Evolutionary conservation across 2,113 vertebrate genomes (phyloP), one percentile per base, ranked within the genome.

Genomic region (Pavo muticus): DNA sequence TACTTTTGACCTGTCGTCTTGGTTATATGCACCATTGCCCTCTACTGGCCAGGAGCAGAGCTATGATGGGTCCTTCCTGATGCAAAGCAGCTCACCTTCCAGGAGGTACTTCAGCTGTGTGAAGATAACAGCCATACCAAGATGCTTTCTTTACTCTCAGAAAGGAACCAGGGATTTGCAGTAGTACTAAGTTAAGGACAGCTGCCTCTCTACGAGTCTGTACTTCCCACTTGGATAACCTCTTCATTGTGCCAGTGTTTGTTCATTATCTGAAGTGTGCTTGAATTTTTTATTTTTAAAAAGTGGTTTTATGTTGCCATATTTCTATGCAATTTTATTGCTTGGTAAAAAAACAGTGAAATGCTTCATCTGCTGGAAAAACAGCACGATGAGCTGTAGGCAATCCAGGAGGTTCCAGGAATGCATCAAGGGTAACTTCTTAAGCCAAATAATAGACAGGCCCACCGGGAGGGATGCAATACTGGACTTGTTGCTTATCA

Each of bases 271-370:
- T 45, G 50, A 79, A 73, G 44, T 23, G 24, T 50, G 24, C 23
- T 50, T 50, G 48, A 50, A 50, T 23, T 13, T 24, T 24, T 12
- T 24, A 50, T 50, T 24, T 50, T 50, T 50, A 6, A 30, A 56
- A 32, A 56, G 29, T 16, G 75, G 14, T 56, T 95, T 76, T 75
- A 67, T 76, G 67, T 42, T 87, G 8, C 10, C 12, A 40, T 77
- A 42, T 88, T 75, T 90, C 48, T 91, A 90, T 57, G 69, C 9
- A 77, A 44, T 90, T 82, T 89, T 63, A 83, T 39, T 90, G 37
- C 72, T 94, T 91, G 60, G 70, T 56, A 87, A 88, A 96, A 88
- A 96, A 95, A 32, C 10, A 95, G 57, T 21, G 70, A 95, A 96
- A 95, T 30, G 87, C 14, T n/a, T 88, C 75, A 80, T 70, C 52